Conservation (phyloP, 2,113 vertebrate species). For the Burhinus bistriatus region DNA sequence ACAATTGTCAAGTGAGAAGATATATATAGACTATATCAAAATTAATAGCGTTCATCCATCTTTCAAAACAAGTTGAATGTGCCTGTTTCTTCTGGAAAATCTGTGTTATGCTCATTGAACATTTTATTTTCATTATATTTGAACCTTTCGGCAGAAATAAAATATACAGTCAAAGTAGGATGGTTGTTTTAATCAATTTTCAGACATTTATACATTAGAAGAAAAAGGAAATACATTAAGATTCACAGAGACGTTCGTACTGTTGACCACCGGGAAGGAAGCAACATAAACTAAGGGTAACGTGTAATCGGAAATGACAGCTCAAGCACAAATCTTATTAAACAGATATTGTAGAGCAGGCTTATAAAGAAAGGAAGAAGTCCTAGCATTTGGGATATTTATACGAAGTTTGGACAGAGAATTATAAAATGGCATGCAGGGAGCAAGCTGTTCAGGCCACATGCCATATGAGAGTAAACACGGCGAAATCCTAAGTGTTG, state of each 20-base stretch:
- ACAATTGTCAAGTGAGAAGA: not conserved
- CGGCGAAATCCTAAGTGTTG: accelerated
- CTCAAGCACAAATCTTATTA: not conserved
- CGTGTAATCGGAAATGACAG: not conserved
- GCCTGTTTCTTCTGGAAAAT: not conserved
- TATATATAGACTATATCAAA: conserved; percentile 10
- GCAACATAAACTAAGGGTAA: not conserved
- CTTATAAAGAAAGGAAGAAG: not conserved
- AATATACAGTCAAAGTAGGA: not conserved
- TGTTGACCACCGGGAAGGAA: not conserved
- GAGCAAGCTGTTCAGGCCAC: not conserved
- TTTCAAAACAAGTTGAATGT: conserved; percentile 16
- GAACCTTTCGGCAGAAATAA: conserved; percentile 2
- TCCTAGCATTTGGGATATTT: not conserved
- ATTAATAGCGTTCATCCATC: conserved; percentile 8
- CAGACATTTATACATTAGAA: not conserved
- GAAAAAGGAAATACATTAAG: not conserved
- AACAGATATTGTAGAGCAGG: not conserved
- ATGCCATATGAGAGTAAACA: not conserved
- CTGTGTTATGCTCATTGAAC: not conserved
- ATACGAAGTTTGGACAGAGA: not conserved
- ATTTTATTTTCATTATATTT: conserved; percentile 1
- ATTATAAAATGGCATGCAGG: not conserved
- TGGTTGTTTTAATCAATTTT: not conserved
- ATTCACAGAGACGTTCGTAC: not conserved